These are phyloP conservation scores for Pelusios castaneus DNA, from an alignment of 2,113 vertebrate genomes.

Conservation along the genomic window DNA sequence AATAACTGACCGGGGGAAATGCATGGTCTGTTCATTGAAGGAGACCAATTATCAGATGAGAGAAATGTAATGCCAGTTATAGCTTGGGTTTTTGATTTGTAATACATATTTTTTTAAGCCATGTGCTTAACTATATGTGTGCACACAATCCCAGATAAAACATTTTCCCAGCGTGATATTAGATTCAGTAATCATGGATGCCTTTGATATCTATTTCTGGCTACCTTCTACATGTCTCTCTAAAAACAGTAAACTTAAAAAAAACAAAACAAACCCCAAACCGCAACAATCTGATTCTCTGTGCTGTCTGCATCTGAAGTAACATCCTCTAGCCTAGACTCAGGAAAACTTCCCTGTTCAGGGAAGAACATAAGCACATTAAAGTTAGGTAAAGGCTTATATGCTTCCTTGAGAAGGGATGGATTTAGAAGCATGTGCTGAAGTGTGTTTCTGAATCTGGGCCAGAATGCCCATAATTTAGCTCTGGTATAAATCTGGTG, in stretches of 20 bases:
- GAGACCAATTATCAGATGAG: background rate
- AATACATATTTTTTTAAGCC: background rate
- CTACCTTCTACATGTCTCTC: background rate
- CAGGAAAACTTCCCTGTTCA: background rate
- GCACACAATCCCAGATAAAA: background rate
- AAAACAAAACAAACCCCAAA: background rate
- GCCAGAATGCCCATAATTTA: background rate
- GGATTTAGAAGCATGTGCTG: background rate
- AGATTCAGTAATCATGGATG: background rate
- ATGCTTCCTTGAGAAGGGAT: background rate
- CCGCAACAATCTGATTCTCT: background rate
- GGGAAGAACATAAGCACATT: background rate
- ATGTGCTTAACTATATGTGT: background rate
- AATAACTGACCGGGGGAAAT: background rate
- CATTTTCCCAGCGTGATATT: background rate
- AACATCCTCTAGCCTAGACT: background rate
- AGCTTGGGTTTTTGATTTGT: background rate
- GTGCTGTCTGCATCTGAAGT: background rate
- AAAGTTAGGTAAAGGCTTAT: background rate
- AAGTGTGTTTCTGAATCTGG: background rate
- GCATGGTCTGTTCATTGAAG: background rate
- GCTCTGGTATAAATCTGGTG: background rate
- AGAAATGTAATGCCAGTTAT: background rate
- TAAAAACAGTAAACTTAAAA: background rate
- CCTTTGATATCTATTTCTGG: slow-evolving; percentile 2